Conservation (phyloP, 2,888 invertebrate species). For the Scaptomyza parva region DNA sequence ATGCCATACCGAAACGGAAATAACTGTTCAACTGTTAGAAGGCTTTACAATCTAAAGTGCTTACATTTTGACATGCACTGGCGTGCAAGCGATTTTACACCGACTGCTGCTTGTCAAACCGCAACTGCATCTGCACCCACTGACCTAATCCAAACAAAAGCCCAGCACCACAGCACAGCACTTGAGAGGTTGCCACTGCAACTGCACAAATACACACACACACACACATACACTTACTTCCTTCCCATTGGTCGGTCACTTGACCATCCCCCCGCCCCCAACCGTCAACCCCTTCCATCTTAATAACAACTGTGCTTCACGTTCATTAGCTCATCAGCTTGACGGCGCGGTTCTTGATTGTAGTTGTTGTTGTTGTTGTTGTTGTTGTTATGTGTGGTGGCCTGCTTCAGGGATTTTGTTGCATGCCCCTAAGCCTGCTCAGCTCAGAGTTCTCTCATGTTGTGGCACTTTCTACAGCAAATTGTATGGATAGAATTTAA, state of each 20-base stretch:
- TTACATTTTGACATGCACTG: neutral
- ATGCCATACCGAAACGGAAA: too few relatives aligned
- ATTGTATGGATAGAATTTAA: neutral
- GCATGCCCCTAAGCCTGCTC: constrained; percentile 20
- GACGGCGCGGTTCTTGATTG: too few relatives aligned
- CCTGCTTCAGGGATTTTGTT: constrained; percentile 27
- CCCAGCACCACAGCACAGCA: constrained; percentile 30
- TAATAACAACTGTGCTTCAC: constrained; percentile 1
- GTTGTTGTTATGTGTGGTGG: constrained; percentile 15
- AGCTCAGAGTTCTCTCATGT: neutral
- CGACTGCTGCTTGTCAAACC: neutral
- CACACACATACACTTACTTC: neutral
- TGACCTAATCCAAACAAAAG: constrained; percentile 34
- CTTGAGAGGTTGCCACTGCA: constrained; percentile 34
- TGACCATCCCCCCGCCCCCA: neutral
- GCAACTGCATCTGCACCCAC: constrained; percentile 12
- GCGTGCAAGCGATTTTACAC: too few relatives aligned
- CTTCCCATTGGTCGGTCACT: neutral
- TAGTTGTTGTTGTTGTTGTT: constrained; percentile 3
- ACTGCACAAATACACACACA: neutral
- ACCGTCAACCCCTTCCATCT: neutral
- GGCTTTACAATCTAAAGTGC: too few relatives aligned
- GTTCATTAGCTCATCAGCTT: constrained; percentile 32
- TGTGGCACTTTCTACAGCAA: neutral
- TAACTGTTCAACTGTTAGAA: too few relatives aligned